Base-by-base conservation (phyloP, 2,888 invertebrate genomes). In the Hirtodrosophila duncani region DNA sequence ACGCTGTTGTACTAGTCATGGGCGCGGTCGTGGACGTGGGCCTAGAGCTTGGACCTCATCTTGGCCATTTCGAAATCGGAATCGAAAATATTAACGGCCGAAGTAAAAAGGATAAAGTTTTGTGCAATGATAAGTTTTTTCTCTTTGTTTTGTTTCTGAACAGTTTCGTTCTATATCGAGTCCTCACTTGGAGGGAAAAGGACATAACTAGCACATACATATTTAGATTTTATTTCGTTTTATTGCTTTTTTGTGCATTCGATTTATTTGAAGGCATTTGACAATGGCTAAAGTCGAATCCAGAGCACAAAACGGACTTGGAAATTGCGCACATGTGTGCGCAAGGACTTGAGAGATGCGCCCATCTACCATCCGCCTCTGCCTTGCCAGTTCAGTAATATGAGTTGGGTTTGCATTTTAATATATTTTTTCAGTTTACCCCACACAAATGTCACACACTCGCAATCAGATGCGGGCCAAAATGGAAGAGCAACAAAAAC, bases 341-440 rank as follows among this genome's bases (percentile, higher is more conserved):
- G 70, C 71, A 70, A 66, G 65, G 70, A 77, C 70, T 69, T 51
- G 38, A 66, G 55, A 64, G 53, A 56, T 59, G 39, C 44, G 38
- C 30, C 30, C 27, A 11, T 21, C 6, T 10, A 5, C 1, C 11
- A 36, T 18, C 24, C n/a, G 7, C 34, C 44, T 7, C 21, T n/a
- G n/a, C 23, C 9, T 36, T 21, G 26, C 24, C 18, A 14, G 60
- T 34, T 38, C 27, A 44, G 79, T 75, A 65, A 81, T 71, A 78
- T 81, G 81, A 78, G 81, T 81, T 75, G 77, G 77, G 80, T 78
- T 78, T 81, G 71, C 80, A 81, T 78, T 78, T 81, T 78, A 78
- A 78, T 78, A 78, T 78, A 75, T 75, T 71, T 78, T 63, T 53
- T 44, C 63, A 10, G 16, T 14, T n/a, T 3, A 11, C 20, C 13